These are phyloP conservation scores for Phenganax subtilis DNA, from an alignment of 92 coral and sea anemone species.

Conservation along the genomic window DNA sequence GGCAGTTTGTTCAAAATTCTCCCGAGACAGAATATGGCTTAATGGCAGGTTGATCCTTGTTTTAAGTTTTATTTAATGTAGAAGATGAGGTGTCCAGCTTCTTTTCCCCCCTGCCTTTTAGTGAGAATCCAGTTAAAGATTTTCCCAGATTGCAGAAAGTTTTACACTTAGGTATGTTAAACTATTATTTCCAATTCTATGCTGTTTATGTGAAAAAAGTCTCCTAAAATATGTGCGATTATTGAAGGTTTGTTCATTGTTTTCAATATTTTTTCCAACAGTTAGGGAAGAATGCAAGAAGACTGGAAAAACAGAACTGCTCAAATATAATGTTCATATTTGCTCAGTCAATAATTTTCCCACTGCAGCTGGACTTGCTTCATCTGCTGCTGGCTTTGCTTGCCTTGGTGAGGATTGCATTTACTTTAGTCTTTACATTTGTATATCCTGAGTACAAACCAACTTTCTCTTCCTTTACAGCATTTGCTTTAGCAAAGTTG, in stretches of 20 bases:
- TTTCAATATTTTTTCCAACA: not conserved
- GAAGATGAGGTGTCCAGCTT: not conserved
- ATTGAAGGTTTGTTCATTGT: not conserved
- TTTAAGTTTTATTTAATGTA: not conserved
- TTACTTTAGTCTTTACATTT: not conserved
- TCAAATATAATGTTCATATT: conserved; percentile 62
- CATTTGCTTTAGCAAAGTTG: conserved; percentile 9
- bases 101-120: conserved; percentile 12
- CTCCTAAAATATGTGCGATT: not conserved
- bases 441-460: not conserved
- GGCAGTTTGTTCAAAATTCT: conserved; percentile 66
- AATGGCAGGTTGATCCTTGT: conserved; percentile 68
- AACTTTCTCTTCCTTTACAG: not conserved
- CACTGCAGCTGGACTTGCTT: conserved; percentile 95
- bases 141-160: conserved; percentile 61
- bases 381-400: conserved; percentile 93
- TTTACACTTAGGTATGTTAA: not conserved
- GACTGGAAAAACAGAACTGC: conserved; percentile 40
- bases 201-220: not conserved
- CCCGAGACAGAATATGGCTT: conserved; percentile 74
- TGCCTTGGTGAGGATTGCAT: conserved; percentile 60
- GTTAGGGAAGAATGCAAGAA: conserved; percentile 41
- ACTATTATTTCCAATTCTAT: not conserved
- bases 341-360: conserved; percentile 91
- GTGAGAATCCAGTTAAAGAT: conserved; percentile 52